Conservation (phyloP, 2,113 vertebrate species). For the Mirza zaza region DNA sequence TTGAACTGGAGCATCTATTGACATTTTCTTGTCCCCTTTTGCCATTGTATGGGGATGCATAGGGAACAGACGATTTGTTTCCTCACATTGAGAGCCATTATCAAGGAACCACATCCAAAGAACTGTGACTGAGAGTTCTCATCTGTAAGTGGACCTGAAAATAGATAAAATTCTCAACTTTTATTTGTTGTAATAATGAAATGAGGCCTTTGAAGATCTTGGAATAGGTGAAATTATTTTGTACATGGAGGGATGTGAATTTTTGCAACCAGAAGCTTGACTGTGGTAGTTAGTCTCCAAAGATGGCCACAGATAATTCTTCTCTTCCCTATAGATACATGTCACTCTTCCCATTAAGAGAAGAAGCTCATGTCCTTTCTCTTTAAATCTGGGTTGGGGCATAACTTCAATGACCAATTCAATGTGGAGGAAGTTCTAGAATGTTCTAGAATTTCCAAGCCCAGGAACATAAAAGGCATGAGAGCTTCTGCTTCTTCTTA, state of each 20-base stretch:
- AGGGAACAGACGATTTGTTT: neutral
- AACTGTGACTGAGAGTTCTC: neutral
- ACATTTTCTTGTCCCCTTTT: neutral
- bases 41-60: neutral
- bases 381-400: neutral
- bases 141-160: neutral
- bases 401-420: neutral
- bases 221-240: neutral
- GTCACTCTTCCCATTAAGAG: neutral
- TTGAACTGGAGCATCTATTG: neutral
- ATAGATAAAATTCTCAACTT: neutral
- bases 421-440: neutral
- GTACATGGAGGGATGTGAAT: neutral
- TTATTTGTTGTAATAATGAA: neutral
- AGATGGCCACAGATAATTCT: neutral
- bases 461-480: neutral
- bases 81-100: neutral
- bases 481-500: neutral
- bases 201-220: neutral
- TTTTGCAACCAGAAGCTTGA: neutral
- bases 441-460: neutral
- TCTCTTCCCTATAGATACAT: neutral
- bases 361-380: neutral
- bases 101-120: neutral
- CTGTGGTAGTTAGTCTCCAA: neutral